Conservation (phyloP, 64 coral and sea anemone genomes). For the Acropora yongei region DNA sequence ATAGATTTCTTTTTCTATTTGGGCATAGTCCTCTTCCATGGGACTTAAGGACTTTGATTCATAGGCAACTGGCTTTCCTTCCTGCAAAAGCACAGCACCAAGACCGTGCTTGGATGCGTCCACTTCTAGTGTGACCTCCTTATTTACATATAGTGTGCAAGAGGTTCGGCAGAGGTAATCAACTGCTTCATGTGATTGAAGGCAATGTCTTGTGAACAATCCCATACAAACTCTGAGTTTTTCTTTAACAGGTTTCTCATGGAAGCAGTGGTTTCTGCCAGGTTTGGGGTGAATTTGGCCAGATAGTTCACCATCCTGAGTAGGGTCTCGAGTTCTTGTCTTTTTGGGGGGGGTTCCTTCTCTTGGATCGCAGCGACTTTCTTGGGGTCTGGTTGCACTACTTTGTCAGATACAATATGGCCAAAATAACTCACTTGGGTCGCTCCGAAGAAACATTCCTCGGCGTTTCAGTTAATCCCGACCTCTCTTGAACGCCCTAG, state of each 20-base stretch:
- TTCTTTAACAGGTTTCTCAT: not conserved
- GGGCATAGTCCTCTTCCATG: too few relatives aligned
- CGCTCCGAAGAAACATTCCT: too few relatives aligned
- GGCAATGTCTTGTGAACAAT: not conserved
- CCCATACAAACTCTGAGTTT: not conserved
- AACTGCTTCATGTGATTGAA: not conserved
- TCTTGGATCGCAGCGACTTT: too few relatives aligned
- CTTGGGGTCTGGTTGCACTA: too few relatives aligned
- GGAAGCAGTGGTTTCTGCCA: not conserved
- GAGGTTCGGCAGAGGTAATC: not conserved
- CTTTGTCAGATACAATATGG: too few relatives aligned
- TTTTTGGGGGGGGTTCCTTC: not conserved
- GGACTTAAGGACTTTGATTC: too few relatives aligned
- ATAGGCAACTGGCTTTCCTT: too few relatives aligned
- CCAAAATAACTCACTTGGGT: too few relatives aligned
- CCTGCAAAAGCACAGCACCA: too few relatives aligned
- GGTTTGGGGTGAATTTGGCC: not conserved
- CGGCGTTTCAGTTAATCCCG: too few relatives aligned
- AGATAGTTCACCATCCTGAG: not conserved
- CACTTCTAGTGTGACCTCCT: slow-evolving; percentile 16
- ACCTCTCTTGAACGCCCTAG: too few relatives aligned
- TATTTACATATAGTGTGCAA: slow-evolving; percentile 16
- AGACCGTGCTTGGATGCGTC: not conserved
- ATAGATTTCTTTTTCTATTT: too few relatives aligned
- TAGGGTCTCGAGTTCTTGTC: not conserved